phyloP scores from a whole-genome alignment of 37 sponge, comb jelly and placozoan genomes.

The Oopsacas minuta region DNA sequence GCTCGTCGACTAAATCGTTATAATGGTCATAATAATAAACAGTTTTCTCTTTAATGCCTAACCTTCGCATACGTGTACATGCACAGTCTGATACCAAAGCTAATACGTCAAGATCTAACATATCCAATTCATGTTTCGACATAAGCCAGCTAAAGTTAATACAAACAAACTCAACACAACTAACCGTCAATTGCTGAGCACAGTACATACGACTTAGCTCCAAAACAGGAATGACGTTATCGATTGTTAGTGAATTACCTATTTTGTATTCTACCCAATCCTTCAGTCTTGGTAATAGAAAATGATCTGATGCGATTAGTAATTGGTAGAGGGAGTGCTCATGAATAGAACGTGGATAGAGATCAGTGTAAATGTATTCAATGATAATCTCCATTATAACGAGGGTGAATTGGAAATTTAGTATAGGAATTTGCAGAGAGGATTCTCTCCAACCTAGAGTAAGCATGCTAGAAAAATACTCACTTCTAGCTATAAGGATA shows the following conservation, averaged over 20 bases:
- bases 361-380: background rate
- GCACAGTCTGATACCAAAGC: background rate
- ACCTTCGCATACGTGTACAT: background rate
- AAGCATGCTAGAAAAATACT: slow-evolving; percentile 7
- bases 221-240: slow-evolving; percentile 1
- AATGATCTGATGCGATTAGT: background rate
- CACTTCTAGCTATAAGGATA: background rate
- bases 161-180: slow-evolving; percentile 58
- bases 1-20: background rate
- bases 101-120: background rate
- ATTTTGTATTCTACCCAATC: background rate
- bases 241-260: background rate
- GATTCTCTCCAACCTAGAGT: background rate
- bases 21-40: background rate
- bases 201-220: slow-evolving; percentile 32
- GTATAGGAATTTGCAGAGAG: background rate
- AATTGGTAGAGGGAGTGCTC: background rate
- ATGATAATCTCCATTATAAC: background rate
- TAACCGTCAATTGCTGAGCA: slow-evolving; percentile 40
- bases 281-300: background rate
- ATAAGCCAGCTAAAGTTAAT: slow-evolving; percentile 44
- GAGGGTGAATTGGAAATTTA: background rate
- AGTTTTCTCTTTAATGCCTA: background rate
- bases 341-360: background rate
- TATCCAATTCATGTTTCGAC: background rate